A percentile compares a stretch with the other conserved stretches of the same genome.
These are phyloP conservation scores for Artibeus jamaicensis DNA, from an alignment of 2,797 vertebrate genomes.

Conservation along the genomic window DNA sequence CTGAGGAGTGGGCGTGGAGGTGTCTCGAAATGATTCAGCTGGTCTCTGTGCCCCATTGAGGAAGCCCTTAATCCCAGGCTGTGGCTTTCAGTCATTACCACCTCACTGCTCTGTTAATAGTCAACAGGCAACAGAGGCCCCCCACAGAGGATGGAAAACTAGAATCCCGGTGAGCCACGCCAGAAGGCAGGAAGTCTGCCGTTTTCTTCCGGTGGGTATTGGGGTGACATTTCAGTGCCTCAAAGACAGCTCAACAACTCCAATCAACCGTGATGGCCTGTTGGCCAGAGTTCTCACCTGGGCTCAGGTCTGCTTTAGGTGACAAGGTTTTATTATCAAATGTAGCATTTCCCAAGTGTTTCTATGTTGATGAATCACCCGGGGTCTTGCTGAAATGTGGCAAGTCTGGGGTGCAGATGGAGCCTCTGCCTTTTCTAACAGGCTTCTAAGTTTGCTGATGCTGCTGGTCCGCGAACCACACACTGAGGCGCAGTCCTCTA, in stretches of 20 bases:
- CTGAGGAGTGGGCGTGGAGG: neutral
- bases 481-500: neutral
- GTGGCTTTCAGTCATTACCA: constrained; percentile 4
- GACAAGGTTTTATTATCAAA: neutral
- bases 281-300: neutral
- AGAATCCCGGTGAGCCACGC: neutral
- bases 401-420: neutral
- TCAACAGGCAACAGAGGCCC: neutral
- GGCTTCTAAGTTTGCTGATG: neutral
- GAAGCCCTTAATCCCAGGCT: neutral
- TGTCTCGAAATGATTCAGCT: constrained; percentile 24
- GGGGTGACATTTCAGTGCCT: neutral
- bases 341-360: neutral
- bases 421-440: neutral
- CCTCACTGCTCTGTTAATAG: neutral
- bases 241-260: neutral
- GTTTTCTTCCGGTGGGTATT: neutral
- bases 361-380: neutral
- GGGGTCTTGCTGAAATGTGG: neutral
- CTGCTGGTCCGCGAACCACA: too few species aligned
- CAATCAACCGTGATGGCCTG: neutral
- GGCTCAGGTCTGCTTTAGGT: neutral
- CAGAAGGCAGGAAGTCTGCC: neutral
- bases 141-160: neutral
- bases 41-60: neutral